Conservation (phyloP, 2,888 invertebrate species). For the Hirtodrosophila alboralis region DNA sequence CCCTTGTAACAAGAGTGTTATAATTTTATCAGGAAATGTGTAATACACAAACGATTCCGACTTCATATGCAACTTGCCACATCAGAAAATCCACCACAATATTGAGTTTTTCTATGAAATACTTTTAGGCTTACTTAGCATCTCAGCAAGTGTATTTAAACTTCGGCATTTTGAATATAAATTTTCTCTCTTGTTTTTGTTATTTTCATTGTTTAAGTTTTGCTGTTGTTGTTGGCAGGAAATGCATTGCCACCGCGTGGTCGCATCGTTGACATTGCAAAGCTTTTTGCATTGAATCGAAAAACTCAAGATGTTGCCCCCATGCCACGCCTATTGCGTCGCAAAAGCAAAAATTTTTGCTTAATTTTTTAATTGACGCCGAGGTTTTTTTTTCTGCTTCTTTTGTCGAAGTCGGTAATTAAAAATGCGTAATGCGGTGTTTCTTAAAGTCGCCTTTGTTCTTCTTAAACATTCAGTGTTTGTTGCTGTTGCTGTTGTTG, state of each 20-base stretch:
- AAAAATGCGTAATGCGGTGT: slow-evolving; percentile 74
- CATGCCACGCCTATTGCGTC: slow-evolving; percentile 46
- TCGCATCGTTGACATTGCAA: slow-evolving; percentile 67
- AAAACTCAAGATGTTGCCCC: slow-evolving; percentile 25
- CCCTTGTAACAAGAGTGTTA: too few species aligned
- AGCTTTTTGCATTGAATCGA: slow-evolving; percentile 32
- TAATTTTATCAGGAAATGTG: too few species aligned
- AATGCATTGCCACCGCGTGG: slow-evolving; percentile 54
- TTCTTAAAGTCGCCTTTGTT: slow-evolving; percentile 51
- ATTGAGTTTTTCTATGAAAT: too few species aligned
- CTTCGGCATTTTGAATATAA: too few species aligned
- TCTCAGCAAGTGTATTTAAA: too few species aligned
- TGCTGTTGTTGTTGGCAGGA: slow-evolving; percentile 53
- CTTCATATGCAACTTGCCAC: too few species aligned
- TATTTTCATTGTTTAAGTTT: slow-evolving; percentile 11
- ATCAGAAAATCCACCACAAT: too few species aligned
- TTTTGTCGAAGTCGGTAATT: slow-evolving; percentile 62
- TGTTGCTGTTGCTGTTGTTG: slow-evolving; percentile 10
- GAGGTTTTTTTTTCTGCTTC: slow-evolving; percentile 25
- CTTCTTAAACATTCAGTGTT: slow-evolving; percentile 32
- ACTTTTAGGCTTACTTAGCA: too few species aligned
- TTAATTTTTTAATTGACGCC: slow-evolving; percentile 72
- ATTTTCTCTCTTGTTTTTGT: slow-evolving; percentile 8
- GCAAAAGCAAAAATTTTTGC: slow-evolving; percentile 48
- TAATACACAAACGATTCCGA: too few species aligned